Evolutionary conservation across 2,113 vertebrate genomes (phyloP).

Genomic region (Gymnogyps californianus): DNA sequence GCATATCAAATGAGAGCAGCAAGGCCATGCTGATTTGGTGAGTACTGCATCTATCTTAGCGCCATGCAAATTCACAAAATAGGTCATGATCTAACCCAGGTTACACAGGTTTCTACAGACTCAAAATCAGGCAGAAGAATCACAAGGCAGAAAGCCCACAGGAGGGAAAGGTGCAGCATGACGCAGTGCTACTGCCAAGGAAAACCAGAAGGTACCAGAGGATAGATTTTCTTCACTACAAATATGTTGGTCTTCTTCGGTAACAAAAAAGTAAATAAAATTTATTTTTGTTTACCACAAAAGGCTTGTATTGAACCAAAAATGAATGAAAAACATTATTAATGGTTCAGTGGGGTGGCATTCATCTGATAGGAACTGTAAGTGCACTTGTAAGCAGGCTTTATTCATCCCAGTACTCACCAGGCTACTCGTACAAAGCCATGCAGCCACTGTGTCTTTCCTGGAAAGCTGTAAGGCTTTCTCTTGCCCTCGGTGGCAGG

Average conservation of each 20-base stretch:
- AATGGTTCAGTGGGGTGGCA: background rate
- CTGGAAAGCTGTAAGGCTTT: background rate
- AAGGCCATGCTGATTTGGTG: background rate
- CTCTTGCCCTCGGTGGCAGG: background rate
- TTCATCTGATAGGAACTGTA: background rate
- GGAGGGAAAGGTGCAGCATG: background rate
- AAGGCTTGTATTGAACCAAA: background rate
- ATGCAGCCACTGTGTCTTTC: accelerated
- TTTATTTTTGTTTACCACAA: background rate
- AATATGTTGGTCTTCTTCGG: background rate
- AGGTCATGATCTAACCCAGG: background rate
- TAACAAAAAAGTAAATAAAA: background rate
- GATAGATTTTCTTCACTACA: background rate
- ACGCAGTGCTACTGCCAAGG: background rate
- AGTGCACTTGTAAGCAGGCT: background rate
- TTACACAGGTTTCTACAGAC: background rate
- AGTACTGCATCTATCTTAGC: conserved; percentile 8
- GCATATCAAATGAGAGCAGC: background rate
- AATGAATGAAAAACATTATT: background rate
- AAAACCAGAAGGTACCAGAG: background rate
- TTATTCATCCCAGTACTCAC: background rate
- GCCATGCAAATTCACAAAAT: background rate
- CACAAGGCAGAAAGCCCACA: background rate
- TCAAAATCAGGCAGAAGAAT: background rate
- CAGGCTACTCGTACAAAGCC: background rate